Base-by-base conservation (phyloP, 2,113 vertebrate genomes). In the Ibidorhyncha struthersii region DNA sequence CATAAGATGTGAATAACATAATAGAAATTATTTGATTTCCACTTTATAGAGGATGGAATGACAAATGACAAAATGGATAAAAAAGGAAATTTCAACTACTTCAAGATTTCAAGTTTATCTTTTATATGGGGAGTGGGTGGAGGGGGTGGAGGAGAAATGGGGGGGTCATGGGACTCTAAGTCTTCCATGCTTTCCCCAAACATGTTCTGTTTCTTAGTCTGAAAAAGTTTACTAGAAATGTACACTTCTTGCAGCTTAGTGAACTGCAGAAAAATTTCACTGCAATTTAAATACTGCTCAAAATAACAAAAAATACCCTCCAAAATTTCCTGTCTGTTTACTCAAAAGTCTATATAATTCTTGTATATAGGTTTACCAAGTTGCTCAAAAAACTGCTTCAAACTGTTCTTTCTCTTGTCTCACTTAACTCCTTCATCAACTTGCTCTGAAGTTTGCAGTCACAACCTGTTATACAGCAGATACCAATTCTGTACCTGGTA, bases 141-240 rank as follows among this genome's bases (percentile, higher is more conserved):
- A 6, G 3, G 7, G 30, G 7, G 4, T 21, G 13, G 43, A 30
- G 7, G 7, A 50, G 8, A 43, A 66, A 26, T 6, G 2, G 4
- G 3, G 5, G 7, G 3, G 5, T 61, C 0, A 1, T 5, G 3
- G 27, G 4, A 40, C 9, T 27, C 12, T 20, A 52, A 27, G 10
- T 30, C 34, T 88, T 41, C 12, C 22, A 17, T 50, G 22, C 11
- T 45, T 86, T 50, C 4, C 14, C n/a, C 30, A 65, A 38, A 63
- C 5, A 52, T 36, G 6, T 69, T 90, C 4, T 58, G 14, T 41
- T 59, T 21, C 14, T 65, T 40, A 49, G 2, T 34, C 5, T 55
- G 52, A 47, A 82, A 76, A 63, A 30, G 1, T 43, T 83, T 65
- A 58, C 6, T 36, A 81, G n/a, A 69, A 88, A 29, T 41, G 6